Percentiles rank a stretch among this genome's conserved stretches.
Evolutionary conservation across 2,888 invertebrate species (phyloP).

Genomic region (Esperia sulphurella): DNA sequence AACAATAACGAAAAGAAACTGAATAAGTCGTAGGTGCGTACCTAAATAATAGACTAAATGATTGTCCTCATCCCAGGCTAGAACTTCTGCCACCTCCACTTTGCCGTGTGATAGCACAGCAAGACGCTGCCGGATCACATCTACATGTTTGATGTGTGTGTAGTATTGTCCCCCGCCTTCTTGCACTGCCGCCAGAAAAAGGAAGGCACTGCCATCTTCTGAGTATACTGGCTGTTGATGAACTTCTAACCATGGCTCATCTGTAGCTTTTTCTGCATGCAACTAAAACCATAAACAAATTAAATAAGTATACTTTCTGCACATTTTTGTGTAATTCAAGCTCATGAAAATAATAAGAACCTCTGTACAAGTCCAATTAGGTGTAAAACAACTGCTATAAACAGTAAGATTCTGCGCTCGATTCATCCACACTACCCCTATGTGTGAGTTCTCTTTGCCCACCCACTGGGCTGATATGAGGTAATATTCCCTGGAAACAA

Average conservation of each 20-base stretch:
- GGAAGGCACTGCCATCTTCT: conserved; percentile 90
- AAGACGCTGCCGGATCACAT: conserved; percentile 88
- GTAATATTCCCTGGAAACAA: conserved; percentile 89
- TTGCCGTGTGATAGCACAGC: conserved; percentile 92
- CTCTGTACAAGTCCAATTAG: conserved; percentile 91
- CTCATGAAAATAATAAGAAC: conserved; percentile 55
- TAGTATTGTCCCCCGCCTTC: conserved; percentile 91
- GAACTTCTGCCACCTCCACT: conserved; percentile 89
- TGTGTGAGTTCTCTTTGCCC: conserved; percentile 85
- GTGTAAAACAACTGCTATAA: conserved; percentile 90
- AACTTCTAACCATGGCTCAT: conserved; percentile 92
- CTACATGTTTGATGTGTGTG: conserved; percentile 93
- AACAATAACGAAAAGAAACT: too few species aligned
- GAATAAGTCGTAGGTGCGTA: conserved; percentile 22
- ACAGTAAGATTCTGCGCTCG: conserved; percentile 95
- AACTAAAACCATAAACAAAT: conserved; percentile 69
- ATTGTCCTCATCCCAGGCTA: conserved; percentile 91
- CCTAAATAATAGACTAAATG: conserved; percentile 88
- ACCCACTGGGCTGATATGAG: conserved; percentile 95
- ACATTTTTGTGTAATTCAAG: too few species aligned
- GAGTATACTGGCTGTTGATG: conserved; percentile 91
- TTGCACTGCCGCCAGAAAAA: conserved; percentile 89
- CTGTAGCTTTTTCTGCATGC: conserved; percentile 90
- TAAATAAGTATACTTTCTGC: background rate
- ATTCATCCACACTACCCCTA: conserved; percentile 95